Evolutionary conservation across 2,888 invertebrate species (phyloP).

Genomic region (Napeogenes sylphis): DNA sequence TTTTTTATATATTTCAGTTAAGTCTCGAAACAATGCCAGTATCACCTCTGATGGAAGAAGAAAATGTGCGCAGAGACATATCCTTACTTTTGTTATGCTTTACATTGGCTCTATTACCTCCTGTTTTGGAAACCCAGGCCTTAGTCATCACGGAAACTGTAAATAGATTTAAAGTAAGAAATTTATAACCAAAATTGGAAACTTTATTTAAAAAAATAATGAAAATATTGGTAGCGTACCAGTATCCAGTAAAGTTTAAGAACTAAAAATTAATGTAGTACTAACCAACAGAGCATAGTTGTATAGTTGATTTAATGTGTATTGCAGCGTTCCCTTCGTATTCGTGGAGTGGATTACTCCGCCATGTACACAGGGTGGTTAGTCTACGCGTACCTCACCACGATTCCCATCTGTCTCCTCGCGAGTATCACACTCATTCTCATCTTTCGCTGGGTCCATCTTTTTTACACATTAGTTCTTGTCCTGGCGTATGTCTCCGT

Average conservation of each 20-base stretch:
- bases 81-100: slow-evolving; percentile 57
- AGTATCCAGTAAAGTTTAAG: too few relatives aligned
- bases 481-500: slow-evolving; percentile 53
- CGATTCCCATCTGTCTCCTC: slow-evolving; percentile 53
- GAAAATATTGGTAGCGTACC: too few relatives aligned
- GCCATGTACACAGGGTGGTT: slow-evolving; percentile 61
- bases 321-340: slow-evolving; percentile 51
- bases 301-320: neutral
- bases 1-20: slow-evolving; percentile 38
- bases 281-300: too few relatives aligned
- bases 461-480: slow-evolving; percentile 49
- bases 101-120: slow-evolving; percentile 58
- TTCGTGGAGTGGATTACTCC: slow-evolving; percentile 53
- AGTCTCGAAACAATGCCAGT: slow-evolving; percentile 59
- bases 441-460: slow-evolving; percentile 65
- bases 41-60: slow-evolving; percentile 60
- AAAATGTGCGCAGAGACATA: slow-evolving; percentile 43
- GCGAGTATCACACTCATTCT: slow-evolving; percentile 54
- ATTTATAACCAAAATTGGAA: neutral
- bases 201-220: too few relatives aligned
- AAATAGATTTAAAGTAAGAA: slow-evolving; percentile 50
- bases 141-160: slow-evolving; percentile 56
- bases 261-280: too few relatives aligned
- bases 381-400: slow-evolving; percentile 52
- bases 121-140: slow-evolving; percentile 55